phyloP scores from a whole-genome alignment of 2,113 vertebrate genomes.

The Pontoporia blainvillei region DNA sequence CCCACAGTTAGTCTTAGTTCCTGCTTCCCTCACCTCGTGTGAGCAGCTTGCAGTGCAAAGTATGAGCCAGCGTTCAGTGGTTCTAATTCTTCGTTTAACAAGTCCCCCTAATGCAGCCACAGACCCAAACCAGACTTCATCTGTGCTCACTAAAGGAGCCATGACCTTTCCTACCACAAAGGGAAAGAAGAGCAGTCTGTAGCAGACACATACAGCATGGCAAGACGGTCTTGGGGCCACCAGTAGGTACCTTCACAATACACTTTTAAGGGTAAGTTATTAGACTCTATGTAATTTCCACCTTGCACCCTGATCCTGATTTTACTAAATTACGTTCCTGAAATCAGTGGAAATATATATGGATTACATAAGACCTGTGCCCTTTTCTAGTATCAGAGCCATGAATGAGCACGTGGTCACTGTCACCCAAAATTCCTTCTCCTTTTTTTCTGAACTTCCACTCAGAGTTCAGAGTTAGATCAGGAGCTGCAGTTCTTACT shows the following conservation, averaged over 20 bases:
- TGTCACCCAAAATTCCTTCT: neutral
- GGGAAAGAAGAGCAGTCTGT: neutral
- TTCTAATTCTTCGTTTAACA: neutral
- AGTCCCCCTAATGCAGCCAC: neutral
- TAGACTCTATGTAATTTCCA: neutral
- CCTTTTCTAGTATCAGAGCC: neutral
- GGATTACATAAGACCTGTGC: neutral
- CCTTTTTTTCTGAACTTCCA: neutral
- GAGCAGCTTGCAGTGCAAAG: too few relatives aligned
- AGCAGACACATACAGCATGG: fast-evolving
- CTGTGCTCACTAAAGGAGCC: neutral
- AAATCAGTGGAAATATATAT: neutral
- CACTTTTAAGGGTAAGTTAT: neutral
- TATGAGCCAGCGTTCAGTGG: neutral
- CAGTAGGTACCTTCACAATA: neutral
- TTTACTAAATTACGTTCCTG: neutral
- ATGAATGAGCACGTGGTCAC: neutral
- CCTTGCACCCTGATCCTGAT: neutral
- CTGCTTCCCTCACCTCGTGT: neutral
- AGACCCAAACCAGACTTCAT: neutral
- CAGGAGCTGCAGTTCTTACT: neutral
- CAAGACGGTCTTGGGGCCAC: neutral
- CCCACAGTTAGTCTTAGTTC: neutral
- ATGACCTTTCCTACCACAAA: neutral
- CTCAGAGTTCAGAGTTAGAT: neutral